Conservation (phyloP, 2,797 vertebrate species). For the Rhinogobio ventralis region DNA sequence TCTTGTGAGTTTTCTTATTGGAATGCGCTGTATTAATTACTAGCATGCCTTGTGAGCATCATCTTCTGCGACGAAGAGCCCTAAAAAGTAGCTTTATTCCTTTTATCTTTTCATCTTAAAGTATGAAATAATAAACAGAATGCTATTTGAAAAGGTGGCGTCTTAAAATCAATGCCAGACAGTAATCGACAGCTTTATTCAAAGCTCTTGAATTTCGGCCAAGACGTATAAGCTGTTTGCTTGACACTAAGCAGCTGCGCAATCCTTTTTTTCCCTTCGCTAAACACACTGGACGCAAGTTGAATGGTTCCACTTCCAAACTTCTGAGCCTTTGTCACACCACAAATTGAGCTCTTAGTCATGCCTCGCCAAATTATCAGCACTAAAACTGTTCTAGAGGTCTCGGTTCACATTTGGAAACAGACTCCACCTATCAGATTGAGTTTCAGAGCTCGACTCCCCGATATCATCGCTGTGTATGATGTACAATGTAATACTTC, state of each 20-base stretch:
- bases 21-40: constrained; percentile 50
- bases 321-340: constrained; percentile 47
- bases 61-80: not conserved
- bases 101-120: not conserved
- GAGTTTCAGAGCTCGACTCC: not conserved
- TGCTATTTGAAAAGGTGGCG: constrained; percentile 18
- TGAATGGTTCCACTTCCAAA: constrained; percentile 40
- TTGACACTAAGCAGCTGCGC: constrained; percentile 36
- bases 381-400: constrained; percentile 18
- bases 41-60: constrained; percentile 19
- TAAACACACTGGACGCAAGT: constrained; percentile 39
- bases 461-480: not conserved
- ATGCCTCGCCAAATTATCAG: constrained; percentile 39
- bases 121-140: not conserved
- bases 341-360: constrained; percentile 50
- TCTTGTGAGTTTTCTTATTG: constrained; percentile 32
- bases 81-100: not conserved
- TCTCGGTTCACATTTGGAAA: constrained; percentile 1
- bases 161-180: constrained; percentile 38
- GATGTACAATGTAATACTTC: constrained; percentile 38
- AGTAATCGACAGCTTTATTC: constrained; percentile 39
- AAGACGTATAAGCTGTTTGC: constrained; percentile 24
- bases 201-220: constrained; percentile 16
- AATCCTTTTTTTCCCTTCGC: not conserved
- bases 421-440: constrained; percentile 7